Base-by-base conservation (phyloP, 2,888 invertebrate genomes). In the Chrysodeixis includens region DNA sequence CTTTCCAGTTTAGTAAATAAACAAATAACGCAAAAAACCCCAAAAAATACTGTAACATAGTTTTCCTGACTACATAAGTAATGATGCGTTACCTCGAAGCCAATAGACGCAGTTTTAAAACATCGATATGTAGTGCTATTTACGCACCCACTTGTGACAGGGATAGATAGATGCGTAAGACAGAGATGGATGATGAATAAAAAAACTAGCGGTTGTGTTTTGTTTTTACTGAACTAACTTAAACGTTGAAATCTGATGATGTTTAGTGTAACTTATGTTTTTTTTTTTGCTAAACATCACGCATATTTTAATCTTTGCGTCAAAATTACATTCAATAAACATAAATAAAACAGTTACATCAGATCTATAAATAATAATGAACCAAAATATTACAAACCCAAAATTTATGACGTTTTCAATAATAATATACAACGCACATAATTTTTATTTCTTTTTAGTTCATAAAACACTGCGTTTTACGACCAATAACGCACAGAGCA, bases 401-500 rank as follows among this genome's bases (percentile, higher is more conserved):
- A 65, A 35, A 53, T 69, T 59, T 62, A 64, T 55, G 49, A 56
- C 8, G 32, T 57, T 30, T 18, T 49, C 54, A n/a, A 20, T 12
- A 7, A 40, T 30, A 59, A 51, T 56, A 58, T 9, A 60, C 54
- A 40, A 54, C 10, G 5, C 26, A 56, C 30, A 53, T 20, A 6
- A 54, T 57, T 62, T 53, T 44, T 40, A 16, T 40, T 54, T 26
- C 18, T 40, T 53, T 26, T 35, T 26, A 26, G 22, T 52, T 44
- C 22, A 56, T 63, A 55, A 65, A 67, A 59, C 60, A 44, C 56
- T 30, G 51, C 49, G 0, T 16, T 53, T 67, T 67, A 69, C 59
- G 55, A 72, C 30, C 67, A n/a, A 56, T 62, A 63, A 66, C 18
- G 44, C 49, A 56, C 67, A 72, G 66, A n/a, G n/a, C 40, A 40